phyloP scores from a whole-genome alignment of 2,888 invertebrate genomes.

The Philhelius pedissequus region DNA sequence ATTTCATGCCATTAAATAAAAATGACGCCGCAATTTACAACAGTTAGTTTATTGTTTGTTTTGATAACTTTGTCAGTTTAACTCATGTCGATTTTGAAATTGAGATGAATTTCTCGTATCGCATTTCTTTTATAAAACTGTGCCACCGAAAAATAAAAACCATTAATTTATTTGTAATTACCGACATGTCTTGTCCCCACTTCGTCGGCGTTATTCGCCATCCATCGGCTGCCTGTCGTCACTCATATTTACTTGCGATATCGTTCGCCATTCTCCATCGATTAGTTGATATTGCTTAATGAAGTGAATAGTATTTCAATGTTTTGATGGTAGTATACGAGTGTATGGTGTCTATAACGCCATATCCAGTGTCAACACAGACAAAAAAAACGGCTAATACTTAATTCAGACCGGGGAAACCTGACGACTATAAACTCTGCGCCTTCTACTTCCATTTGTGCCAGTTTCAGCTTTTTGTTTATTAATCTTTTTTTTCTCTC shows the following conservation, averaged over 20 bases:
- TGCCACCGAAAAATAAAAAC: background rate
- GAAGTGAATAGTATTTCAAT: constrained; percentile 20
- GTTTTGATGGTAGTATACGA: background rate
- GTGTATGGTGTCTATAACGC: background rate
- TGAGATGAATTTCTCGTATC: constrained; percentile 1
- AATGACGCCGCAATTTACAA: background rate
- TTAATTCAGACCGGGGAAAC: constrained; percentile 29
- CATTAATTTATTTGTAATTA: constrained; percentile 21
- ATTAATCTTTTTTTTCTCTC: background rate
- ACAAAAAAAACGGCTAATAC: background rate
- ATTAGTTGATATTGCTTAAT: constrained; percentile 28
- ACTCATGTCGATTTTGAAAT: background rate
- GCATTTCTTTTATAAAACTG: background rate
- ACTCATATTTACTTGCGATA: background rate
- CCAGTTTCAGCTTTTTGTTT: background rate
- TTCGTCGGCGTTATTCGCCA: background rate
- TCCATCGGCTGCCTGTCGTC: too few relatives aligned
- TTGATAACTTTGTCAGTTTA: background rate
- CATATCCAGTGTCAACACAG: background rate
- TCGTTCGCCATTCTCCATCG: constrained; percentile 7
- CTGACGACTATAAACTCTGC: constrained; percentile 19
- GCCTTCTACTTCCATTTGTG: constrained; percentile 13
- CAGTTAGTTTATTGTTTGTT: background rate
- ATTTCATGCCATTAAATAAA: constrained; percentile 13
- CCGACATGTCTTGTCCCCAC: constrained; percentile 11